Evolutionary conservation across 2,888 invertebrate species (phyloP), one percentile per base, ranked within the genome.

Genomic region (Sminthurinus aureus): DNA sequence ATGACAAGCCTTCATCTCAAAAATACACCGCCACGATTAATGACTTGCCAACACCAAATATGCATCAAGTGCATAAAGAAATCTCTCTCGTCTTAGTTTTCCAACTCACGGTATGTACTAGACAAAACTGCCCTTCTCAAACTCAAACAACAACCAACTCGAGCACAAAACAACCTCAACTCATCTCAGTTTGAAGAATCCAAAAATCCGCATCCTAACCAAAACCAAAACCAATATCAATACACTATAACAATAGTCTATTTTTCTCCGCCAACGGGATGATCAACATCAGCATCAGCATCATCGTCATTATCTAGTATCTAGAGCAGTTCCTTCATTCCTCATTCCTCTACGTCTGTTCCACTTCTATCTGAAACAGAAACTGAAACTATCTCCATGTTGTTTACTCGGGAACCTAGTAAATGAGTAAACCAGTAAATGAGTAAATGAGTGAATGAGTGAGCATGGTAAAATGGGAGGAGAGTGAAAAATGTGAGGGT

Each of bases 231-330:
- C 3, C 38, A 38, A 38, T 38, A 38, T 38, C 38, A 38, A 38
- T 38, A 38, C 38, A 38, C 38, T n/a, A n/a, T n/a, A n/a, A 38
- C 38, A 38, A 38, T 38, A 38, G 38, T 38, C 38, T 38, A 38
- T 38, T 89, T 89, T 91, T 91, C 91, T 90, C 87, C 90, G 86
- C 86, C 89, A 89, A 88, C 90, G 26, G 13, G 38, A 38, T 58
- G 52, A 67, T 66, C 80, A 74, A 0, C 26, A 74, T 0, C 73
- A 22, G 1, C 24, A 2, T 1, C 38, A 38, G 1, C 38, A 38
- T 38, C 38, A 38, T 38, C 38, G 6, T 38, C n/a, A n/a, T n/a
- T n/a, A n/a, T n/a, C n/a, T n/a, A n/a, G n/a, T 38, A 38, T 38
- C 38, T 38, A 6, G 38, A 38, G 38, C 38, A 38, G 38, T 38